Evolutionary conservation across 2,113 vertebrate genomes (phyloP).

Genomic region (Nothocercus nigrocapillus): DNA sequence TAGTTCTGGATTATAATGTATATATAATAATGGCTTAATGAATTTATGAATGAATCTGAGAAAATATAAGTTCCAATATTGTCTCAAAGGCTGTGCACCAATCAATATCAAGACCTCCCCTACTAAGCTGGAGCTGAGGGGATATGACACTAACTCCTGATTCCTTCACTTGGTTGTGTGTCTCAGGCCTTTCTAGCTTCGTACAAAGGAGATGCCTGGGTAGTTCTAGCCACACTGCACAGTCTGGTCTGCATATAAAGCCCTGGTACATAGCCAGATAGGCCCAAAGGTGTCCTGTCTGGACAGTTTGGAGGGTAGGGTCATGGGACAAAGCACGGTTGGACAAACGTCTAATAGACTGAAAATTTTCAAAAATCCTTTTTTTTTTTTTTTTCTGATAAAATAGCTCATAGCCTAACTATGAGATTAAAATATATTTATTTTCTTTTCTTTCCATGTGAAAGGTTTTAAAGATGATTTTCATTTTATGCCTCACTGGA

Average conservation of each 20-base stretch:
- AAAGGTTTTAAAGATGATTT: not conserved
- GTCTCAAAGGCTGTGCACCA: not conserved
- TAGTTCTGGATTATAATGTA: not conserved
- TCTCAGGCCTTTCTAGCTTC: not conserved
- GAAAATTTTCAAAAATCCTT: not conserved
- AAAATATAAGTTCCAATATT: not conserved
- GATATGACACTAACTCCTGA: not conserved
- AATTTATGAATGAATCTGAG: not conserved
- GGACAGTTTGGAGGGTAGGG: not conserved
- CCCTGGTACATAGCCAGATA: not conserved
- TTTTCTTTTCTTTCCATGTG: not conserved
- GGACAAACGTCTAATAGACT: not conserved
- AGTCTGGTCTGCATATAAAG: not conserved
- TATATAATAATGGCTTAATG: not conserved
- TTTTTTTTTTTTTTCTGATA: not conserved
- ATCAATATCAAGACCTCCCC: not conserved
- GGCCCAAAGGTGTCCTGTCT: not conserved
- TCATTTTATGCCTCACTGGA: not conserved
- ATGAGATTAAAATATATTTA: not conserved
- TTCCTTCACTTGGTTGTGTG: not conserved
- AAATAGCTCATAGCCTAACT: not conserved
- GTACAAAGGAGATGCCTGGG: not conserved
- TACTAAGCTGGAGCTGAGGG: not conserved
- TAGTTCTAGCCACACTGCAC: not conserved
- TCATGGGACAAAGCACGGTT: not conserved